Conservation (phyloP, 2,888 invertebrate species). For the Ypsolopha sequella region DNA sequence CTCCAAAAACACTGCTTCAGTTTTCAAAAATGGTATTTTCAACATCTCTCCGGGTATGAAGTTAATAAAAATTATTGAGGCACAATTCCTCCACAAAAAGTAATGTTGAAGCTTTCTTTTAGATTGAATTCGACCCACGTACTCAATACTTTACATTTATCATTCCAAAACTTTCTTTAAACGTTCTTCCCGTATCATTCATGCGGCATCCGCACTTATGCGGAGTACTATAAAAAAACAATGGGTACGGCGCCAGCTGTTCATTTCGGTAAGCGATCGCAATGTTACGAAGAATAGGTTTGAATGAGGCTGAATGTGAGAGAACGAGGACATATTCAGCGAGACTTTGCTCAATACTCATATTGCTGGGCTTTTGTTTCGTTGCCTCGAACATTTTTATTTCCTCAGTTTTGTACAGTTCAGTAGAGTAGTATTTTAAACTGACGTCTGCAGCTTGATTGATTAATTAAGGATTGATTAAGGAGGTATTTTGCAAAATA, state of each 20-base stretch:
- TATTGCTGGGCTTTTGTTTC: slow-evolving; percentile 36
- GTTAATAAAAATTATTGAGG: no score
- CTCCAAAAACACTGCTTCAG: no score
- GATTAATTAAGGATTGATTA: not conserved
- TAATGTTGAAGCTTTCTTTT: not conserved
- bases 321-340: slow-evolving; percentile 12
- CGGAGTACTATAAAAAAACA: slow-evolving; percentile 22
- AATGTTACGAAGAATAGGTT: slow-evolving; percentile 20
- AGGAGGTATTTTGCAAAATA: no score
- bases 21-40: no score
- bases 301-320: not conserved
- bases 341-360: slow-evolving; percentile 30
- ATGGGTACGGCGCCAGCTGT: slow-evolving; percentile 38
- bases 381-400: slow-evolving; percentile 39
- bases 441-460: no score
- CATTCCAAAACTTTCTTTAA: no score
- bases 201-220: slow-evolving; percentile 1
- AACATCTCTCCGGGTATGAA: no score
- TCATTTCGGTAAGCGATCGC: slow-evolving; percentile 45
- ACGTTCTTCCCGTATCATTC: no score
- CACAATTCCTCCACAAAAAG: no score
- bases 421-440: no score
- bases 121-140: not conserved
- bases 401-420: slow-evolving; percentile 18
- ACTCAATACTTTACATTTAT: no score